Evolutionary conservation across 1,140 invertebrate genomes (phyloP).

Genomic region (Drosophila oshimai): DNA sequence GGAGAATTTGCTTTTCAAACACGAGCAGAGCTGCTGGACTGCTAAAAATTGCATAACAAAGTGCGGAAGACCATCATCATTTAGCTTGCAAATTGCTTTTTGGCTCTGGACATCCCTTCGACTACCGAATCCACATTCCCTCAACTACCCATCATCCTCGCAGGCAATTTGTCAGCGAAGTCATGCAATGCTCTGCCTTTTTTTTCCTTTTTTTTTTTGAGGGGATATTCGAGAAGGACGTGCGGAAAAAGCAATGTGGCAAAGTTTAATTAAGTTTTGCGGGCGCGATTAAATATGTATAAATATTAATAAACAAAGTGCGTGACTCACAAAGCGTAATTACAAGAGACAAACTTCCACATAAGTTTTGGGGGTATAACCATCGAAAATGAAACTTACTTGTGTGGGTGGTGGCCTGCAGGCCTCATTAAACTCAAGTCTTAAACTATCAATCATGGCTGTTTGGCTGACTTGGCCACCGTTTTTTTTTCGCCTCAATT

Average conservation of each 20-base stretch:
- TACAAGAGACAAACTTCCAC: neutral
- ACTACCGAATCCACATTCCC: neutral
- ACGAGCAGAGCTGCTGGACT: slow-evolving; percentile 6
- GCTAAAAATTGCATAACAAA: slow-evolving; percentile 52
- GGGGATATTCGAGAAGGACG: neutral
- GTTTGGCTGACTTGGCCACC: slow-evolving; percentile 26
- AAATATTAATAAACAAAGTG: slow-evolving; percentile 44
- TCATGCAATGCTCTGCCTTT: slow-evolving; percentile 18
- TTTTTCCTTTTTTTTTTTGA: neutral
- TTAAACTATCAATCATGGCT: slow-evolving; percentile 66
- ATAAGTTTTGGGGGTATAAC: too few relatives aligned
- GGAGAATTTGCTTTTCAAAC: slow-evolving; percentile 40
- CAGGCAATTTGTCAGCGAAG: slow-evolving; percentile 42
- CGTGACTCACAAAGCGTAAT: slow-evolving; percentile 16
- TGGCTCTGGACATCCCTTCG: slow-evolving; percentile 11
- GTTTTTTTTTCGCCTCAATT: slow-evolving; percentile 53
- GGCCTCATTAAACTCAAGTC: slow-evolving; percentile 60
- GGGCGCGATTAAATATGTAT: slow-evolving; percentile 51
- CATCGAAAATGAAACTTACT: neutral
- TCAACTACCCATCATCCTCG: neutral
- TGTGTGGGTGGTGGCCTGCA: slow-evolving; percentile 1
- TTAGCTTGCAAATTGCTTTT: slow-evolving; percentile 55
- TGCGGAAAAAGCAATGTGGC: slow-evolving; percentile 5
- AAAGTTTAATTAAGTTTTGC: slow-evolving; percentile 60
- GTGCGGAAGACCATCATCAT: slow-evolving; percentile 36